Evolutionary conservation across 2,113 vertebrate species (phyloP).

Genomic region (Strix aluco): DNA sequence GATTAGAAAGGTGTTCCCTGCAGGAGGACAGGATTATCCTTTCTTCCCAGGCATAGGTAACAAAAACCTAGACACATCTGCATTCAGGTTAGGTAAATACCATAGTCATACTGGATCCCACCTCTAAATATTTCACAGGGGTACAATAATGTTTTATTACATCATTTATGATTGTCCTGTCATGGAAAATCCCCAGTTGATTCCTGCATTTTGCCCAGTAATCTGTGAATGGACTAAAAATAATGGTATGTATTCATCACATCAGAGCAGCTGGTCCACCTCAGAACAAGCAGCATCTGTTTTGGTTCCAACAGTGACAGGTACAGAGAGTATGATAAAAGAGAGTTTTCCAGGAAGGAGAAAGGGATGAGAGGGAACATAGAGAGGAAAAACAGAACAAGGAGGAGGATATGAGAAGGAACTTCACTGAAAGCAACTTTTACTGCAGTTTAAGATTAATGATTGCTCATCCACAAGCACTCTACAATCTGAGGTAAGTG

Average conservation of each 20-base stretch:
- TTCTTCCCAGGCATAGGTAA: background rate
- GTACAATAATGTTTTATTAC: background rate
- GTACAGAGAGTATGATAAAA: background rate
- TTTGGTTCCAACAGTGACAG: background rate
- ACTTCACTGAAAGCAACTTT: constrained; percentile 9
- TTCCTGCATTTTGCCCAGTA: background rate
- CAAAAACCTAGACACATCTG: background rate
- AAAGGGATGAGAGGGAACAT: background rate
- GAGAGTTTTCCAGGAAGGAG: background rate
- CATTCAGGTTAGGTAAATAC: background rate
- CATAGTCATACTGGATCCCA: background rate
- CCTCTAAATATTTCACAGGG: background rate
- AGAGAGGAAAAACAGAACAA: background rate
- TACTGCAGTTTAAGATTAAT: constrained; percentile 46
- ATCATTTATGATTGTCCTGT: background rate
- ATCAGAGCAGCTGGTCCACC: background rate
- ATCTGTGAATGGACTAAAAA: background rate
- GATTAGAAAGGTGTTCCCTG: background rate
- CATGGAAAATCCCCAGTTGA: background rate
- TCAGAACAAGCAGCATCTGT: background rate
- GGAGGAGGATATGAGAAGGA: background rate
- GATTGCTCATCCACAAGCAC: background rate
- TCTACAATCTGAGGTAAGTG: constrained; percentile 24
- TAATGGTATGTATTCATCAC: background rate
- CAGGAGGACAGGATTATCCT: background rate